Base-by-base conservation (phyloP, 2,888 invertebrate species). In the Bibio marci region DNA sequence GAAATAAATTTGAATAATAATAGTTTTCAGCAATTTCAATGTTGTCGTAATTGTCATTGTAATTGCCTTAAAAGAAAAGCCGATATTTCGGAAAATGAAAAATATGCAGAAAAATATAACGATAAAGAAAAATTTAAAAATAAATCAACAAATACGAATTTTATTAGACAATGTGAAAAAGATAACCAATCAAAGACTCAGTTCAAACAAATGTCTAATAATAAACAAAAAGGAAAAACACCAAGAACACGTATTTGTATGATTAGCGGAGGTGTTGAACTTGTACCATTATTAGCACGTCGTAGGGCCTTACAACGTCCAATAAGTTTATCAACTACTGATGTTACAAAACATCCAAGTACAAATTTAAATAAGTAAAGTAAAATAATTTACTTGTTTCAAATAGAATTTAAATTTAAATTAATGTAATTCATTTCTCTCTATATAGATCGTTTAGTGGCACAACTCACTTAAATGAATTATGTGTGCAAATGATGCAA, bases 251-350 rank as follows among this genome's bases (percentile, higher is more conserved):
- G 54, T 45, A 49, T 52, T 34, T 57, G 54, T 46, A 49, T 53
- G 43, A 52, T 67, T 44, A 75, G 72, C 6, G 76, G 76, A 15
- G 82, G 81, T 17, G 70, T 80, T 37, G 83, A 83, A 59, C 63
- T 85, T 51, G 83, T 82, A 40, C 79, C 82, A 3, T 61, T 85
- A 37, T 58, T 85, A 45, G 78, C 80, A 17, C 70, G 76, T 45
- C 68, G 76, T 47, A 65, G 78, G 42, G 66, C 68, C 39, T 63
- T 66, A 37, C 63, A 66, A 36, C 58, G 65, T 4, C 68, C 69
- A 46, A 65, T 69, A 45, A 66, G 66, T 45, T 57, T 73, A 43
- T 67, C 62, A 38, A 67, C 65, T 42, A 69, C 69, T 17, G 70
- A 70, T 50, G 63, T 69, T 27, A 69, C 69, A 3, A 65, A 64